These are phyloP conservation scores for Eubasilissa splendida DNA, from an alignment of 2,888 invertebrate genomes.

Conservation along the genomic window DNA sequence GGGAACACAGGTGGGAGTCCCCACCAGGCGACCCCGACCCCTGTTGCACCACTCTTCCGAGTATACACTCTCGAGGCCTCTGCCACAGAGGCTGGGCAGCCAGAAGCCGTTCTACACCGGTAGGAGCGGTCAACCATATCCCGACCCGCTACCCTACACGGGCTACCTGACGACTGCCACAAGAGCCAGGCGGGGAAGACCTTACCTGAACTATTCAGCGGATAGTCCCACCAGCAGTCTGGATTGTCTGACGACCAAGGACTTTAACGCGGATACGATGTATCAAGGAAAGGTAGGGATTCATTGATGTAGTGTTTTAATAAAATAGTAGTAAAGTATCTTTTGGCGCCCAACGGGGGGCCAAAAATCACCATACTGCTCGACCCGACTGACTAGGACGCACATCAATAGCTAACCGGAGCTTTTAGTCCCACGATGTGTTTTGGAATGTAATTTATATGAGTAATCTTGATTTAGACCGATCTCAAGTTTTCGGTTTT, in stretches of 20 bases:
- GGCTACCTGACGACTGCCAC: slow-evolving; percentile 33
- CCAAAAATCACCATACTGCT: too few relatives aligned
- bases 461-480: too few relatives aligned
- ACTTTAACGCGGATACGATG: slow-evolving; percentile 35
- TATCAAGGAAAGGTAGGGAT: slow-evolving; percentile 48
- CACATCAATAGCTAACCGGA: too few relatives aligned
- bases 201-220: slow-evolving; percentile 27
- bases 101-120: slow-evolving; percentile 46
- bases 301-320: too few relatives aligned
- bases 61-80: slow-evolving; percentile 29
- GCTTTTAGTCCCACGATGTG: too few relatives aligned
- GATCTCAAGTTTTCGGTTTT: too few relatives aligned
- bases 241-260: slow-evolving; percentile 50
- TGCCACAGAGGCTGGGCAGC: neutral
- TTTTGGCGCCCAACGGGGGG: too few relatives aligned
- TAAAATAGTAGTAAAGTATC: too few relatives aligned
- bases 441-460: too few relatives aligned
- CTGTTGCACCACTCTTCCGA: slow-evolving; percentile 56
- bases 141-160: slow-evolving; percentile 23
- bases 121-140: slow-evolving; percentile 42
- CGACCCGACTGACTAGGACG: too few relatives aligned
- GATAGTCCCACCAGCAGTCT: slow-evolving; percentile 56
- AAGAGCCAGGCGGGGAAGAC: slow-evolving; percentile 38
- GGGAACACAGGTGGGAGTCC: slow-evolving; percentile 47
- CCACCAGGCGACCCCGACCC: slow-evolving; percentile 31